phyloP scores from a whole-genome alignment of 2,113 vertebrate species.

The Odontesthes bonariensis region DNA sequence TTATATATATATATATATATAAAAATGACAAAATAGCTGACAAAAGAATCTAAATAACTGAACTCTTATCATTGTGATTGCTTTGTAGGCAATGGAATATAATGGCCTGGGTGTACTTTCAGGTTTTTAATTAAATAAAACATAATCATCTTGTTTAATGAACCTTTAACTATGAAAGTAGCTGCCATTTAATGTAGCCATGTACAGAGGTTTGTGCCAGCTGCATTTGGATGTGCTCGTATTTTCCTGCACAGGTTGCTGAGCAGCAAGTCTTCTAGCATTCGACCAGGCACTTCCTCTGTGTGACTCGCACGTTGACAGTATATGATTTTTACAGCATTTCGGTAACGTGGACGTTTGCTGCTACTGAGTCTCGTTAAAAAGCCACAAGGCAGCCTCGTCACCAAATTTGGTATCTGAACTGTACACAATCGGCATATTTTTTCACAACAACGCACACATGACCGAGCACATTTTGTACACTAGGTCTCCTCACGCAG shows the following conservation, averaged over 20 bases:
- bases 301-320: background rate
- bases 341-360: conserved; percentile 22
- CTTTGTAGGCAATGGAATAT: conserved; percentile 6
- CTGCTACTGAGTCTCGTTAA: conserved; percentile 11
- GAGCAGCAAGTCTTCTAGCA: background rate
- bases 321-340: conserved; percentile 19
- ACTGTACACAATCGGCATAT: conserved; percentile 33
- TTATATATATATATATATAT: background rate
- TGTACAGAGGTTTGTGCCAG: conserved; percentile 16
- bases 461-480: conserved; percentile 20
- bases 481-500: conserved; percentile 2
- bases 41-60: background rate
- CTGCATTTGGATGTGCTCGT: conserved; percentile 4
- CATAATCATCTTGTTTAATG: background rate
- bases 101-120: background rate
- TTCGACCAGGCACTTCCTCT: conserved; percentile 11
- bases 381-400: conserved; percentile 1
- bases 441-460: conserved; percentile 5
- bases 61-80: no score
- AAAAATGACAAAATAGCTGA: background rate
- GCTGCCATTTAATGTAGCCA: conserved; percentile 64
- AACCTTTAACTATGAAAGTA: conserved; percentile 51
- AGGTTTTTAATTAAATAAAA: conserved; percentile 20
- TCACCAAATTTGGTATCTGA: conserved; percentile 32
- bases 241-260: conserved; percentile 1